Evolutionary conservation across 2,888 invertebrate genomes (phyloP).

Genomic region (Pediacus dermestoides): DNA sequence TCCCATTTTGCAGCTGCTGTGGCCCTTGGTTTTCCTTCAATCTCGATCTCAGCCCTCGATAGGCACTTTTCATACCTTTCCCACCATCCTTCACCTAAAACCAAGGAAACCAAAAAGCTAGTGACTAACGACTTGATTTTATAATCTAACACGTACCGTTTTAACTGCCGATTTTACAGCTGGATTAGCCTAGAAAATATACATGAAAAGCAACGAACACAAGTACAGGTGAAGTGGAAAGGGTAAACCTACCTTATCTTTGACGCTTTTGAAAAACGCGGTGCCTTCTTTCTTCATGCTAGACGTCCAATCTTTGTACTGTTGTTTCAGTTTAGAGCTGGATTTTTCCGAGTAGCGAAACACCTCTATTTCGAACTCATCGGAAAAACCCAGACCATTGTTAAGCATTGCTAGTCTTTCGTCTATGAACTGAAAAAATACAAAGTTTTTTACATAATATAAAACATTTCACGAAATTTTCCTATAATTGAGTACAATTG

Average conservation of each 20-base stretch:
- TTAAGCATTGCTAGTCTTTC: slow-evolving; percentile 89
- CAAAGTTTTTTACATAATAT: slow-evolving; percentile 1
- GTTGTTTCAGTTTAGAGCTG: slow-evolving; percentile 61
- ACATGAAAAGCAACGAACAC: slow-evolving; percentile 12
- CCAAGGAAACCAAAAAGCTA: not conserved
- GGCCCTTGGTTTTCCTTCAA: slow-evolving; percentile 48
- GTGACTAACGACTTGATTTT: not conserved
- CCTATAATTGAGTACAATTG: not conserved
- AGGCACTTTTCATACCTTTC: slow-evolving; percentile 73
- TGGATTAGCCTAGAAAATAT: slow-evolving; percentile 80
- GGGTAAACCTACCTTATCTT: slow-evolving; percentile 67
- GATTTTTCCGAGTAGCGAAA: slow-evolving; percentile 67
- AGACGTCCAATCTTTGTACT: slow-evolving; percentile 77
- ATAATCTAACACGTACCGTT: slow-evolving; percentile 68
- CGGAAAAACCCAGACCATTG: slow-evolving; percentile 87
- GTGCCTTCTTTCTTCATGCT: slow-evolving; percentile 77
- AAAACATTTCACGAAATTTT: slow-evolving; percentile 7
- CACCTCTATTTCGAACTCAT: slow-evolving; percentile 92
- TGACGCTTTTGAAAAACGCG: slow-evolving; percentile 81
- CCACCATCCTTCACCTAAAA: slow-evolving; percentile 68
- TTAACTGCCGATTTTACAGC: slow-evolving; percentile 91
- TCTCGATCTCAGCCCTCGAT: slow-evolving; percentile 71
- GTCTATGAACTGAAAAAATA: slow-evolving; percentile 77
- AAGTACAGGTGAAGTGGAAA: slow-evolving; percentile 6
- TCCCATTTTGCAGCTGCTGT: slow-evolving; percentile 42